These are phyloP conservation scores for Seriola rivoliana DNA, from an alignment of 2,113 vertebrate species.

Conservation along the genomic window DNA sequence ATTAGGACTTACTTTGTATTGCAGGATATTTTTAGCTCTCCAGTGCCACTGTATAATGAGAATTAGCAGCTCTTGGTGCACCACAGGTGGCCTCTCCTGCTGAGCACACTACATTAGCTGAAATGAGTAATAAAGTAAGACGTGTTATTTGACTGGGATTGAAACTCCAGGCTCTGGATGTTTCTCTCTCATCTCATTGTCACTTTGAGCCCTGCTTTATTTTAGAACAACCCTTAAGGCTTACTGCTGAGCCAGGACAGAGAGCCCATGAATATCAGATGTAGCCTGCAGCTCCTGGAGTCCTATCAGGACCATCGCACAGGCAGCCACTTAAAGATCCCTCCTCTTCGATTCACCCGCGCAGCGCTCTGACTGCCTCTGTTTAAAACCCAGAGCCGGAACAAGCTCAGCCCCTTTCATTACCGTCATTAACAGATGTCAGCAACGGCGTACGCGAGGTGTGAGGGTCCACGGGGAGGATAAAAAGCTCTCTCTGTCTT, in stretches of 20 bases:
- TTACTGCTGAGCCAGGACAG: conserved; percentile 28
- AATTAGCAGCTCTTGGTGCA: neutral
- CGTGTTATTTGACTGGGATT: conserved; percentile 17
- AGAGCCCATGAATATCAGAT: conserved; percentile 60
- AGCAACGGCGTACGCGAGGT: neutral
- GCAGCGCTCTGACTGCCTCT: neutral
- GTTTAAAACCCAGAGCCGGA: neutral
- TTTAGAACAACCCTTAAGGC: conserved; percentile 38
- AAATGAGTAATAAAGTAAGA: conserved; percentile 9
- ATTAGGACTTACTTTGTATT: neutral
- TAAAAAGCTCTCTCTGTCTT: conserved; percentile 17
- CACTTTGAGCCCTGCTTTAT: conserved; percentile 43
- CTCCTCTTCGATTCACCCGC: neutral
- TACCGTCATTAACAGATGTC: conserved; percentile 35
- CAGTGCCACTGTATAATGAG: neutral
- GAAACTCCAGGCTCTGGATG: conserved; percentile 4
- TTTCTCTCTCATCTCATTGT: conserved; percentile 34
- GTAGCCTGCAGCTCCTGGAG: conserved; percentile 42
- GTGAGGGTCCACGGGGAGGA: neutral
- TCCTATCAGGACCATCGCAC: conserved; percentile 33
- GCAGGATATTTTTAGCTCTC: neutral
- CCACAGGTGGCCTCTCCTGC: conserved; percentile 5
- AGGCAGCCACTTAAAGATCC: conserved; percentile 27
- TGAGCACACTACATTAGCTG: conserved; percentile 2
- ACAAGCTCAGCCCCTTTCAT: conserved; percentile 17